Percentiles rank a stretch among this genome's conserved stretches.
Evolutionary conservation across 1,140 invertebrate genomes (phyloP).

Genomic region (Drosophila persimilis): DNA sequence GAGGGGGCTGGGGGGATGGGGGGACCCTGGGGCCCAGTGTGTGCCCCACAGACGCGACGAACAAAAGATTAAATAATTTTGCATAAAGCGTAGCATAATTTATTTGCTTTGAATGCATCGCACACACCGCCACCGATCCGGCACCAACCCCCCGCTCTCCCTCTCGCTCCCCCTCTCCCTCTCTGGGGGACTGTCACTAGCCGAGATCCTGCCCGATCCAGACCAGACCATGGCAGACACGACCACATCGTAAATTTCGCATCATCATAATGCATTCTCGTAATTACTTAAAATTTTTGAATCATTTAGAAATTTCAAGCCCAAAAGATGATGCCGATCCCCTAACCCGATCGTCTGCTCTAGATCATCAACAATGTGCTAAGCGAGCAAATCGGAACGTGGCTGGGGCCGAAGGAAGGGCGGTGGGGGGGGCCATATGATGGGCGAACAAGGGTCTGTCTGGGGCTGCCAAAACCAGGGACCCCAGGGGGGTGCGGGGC

Average conservation of each 20-base stretch:
- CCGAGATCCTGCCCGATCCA: conserved; percentile 9
- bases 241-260: conserved; percentile 74
- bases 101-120: conserved; percentile 81
- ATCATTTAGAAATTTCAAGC: conserved; percentile 73
- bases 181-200: neutral
- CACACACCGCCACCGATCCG: conserved; percentile 76
- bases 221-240: conserved; percentile 7
- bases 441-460: conserved; percentile 16
- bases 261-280: conserved; percentile 81
- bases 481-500: neutral
- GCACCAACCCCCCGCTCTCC: conserved; percentile 29
- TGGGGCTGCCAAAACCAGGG: conserved; percentile 13
- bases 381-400: conserved; percentile 60
- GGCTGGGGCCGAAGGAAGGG: neutral
- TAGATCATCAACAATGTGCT: conserved; percentile 75
- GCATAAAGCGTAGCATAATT: conserved; percentile 82
- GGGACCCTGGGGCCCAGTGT: neutral
- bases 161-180: neutral
- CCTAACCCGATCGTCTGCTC: conserved; percentile 42
- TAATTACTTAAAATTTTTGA: conserved; percentile 82
- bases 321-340: conserved; percentile 57
- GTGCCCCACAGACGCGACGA: conserved; percentile 60
- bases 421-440: neutral
- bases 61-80: conserved; percentile 82
- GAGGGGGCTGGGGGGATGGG: neutral